Percentiles rank a stretch among this genome's conserved stretches.
phyloP scores from a whole-genome alignment of 2,888 invertebrate species.

The Melanotus villosus region DNA sequence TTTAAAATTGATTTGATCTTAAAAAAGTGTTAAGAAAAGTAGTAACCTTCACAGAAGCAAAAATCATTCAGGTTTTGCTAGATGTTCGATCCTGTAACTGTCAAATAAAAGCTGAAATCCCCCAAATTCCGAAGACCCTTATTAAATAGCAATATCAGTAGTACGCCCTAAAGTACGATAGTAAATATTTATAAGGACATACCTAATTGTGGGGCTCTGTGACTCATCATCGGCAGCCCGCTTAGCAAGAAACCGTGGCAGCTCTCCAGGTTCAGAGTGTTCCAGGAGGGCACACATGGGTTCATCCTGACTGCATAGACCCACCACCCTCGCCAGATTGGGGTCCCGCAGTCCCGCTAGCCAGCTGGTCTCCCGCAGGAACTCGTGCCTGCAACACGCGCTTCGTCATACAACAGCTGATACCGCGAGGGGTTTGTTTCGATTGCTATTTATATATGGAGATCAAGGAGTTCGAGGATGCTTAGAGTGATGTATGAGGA shows the following conservation, averaged over 20 bases:
- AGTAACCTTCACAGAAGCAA: too few species aligned
- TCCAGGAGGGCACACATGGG: conserved; percentile 92
- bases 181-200: conserved; percentile 47
- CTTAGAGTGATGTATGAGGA: conserved; percentile 40
- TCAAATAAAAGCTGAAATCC: too few species aligned
- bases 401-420: conserved; percentile 46
- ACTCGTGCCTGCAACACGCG: conserved; percentile 79
- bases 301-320: conserved; percentile 84
- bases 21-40: too few species aligned
- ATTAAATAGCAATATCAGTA: too few species aligned
- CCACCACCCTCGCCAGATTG: conserved; percentile 87
- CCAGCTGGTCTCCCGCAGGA: conserved; percentile 89
- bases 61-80: too few species aligned
- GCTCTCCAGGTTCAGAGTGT: conserved; percentile 89
- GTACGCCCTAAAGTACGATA: background rate
- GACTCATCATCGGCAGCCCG: conserved; percentile 69
- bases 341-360: conserved; percentile 87
- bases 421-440: conserved; percentile 39
- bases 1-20: too few species aligned
- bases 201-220: conserved; percentile 68
- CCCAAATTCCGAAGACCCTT: too few species aligned
- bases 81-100: too few species aligned
- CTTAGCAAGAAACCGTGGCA: conserved; percentile 76
- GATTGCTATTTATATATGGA: conserved; percentile 48
- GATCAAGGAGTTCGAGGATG: conserved; percentile 41